phyloP scores from a whole-genome alignment of 2,113 vertebrate genomes.

The Oncorhynchus keta region DNA sequence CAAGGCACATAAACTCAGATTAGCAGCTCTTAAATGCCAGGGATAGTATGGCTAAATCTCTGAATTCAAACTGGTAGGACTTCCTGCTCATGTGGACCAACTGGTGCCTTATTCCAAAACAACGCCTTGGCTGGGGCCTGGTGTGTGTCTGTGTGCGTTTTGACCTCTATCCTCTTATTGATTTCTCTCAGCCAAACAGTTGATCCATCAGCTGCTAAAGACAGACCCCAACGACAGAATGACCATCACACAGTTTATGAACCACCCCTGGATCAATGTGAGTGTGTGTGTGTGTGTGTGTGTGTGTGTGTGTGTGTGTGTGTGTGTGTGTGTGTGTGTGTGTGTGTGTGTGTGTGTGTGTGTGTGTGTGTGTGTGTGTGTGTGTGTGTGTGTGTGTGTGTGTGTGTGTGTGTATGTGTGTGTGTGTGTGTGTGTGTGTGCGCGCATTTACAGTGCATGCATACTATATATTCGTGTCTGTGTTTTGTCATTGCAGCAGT shows the following conservation, averaged over 20 bases:
- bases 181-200: constrained; percentile 80
- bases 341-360: too few species aligned
- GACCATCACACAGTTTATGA: constrained; percentile 94
- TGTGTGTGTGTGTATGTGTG: constrained; percentile 7
- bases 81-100: not conserved
- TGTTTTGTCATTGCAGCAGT: constrained; percentile 74
- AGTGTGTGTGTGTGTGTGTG: constrained; percentile 6
- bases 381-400: not conserved
- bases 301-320: not conserved
- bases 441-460: too few species aligned
- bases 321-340: too few species aligned
- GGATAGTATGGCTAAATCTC: constrained; percentile 6
- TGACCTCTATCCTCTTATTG: not conserved
- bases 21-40: constrained; percentile 9
- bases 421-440: not conserved
- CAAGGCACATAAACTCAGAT: not conserved
- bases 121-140: too few species aligned
- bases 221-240: constrained; percentile 96
- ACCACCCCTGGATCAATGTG: constrained; percentile 93
- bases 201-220: constrained; percentile 93
- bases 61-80: not conserved
- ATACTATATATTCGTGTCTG: constrained; percentile 5
- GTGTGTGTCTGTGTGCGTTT: constrained; percentile 23
- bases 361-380: too few species aligned
- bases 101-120: not conserved